Base-by-base conservation (phyloP, 2,888 invertebrate species). In the Melanostoma scalare region DNA sequence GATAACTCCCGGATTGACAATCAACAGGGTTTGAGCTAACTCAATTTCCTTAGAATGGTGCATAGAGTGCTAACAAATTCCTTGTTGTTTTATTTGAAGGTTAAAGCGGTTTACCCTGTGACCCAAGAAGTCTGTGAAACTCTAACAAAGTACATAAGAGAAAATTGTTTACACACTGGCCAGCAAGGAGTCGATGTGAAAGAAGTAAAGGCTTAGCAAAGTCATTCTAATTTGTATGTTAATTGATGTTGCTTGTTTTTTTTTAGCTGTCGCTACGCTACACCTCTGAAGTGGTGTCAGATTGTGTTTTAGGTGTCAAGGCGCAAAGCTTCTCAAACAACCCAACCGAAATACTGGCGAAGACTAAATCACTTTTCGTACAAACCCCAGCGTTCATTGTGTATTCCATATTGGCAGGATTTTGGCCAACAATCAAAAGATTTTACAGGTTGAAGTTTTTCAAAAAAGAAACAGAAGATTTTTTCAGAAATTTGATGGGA, bases 91-190 rank as follows among this genome's bases (percentile, higher is more conserved):
- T 48, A 6, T 31, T 80, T 77, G 5, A 33, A 87, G 87, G 85
- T 86, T 0, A 92, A 92, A 82, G 88, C 89, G 6, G 90, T 92
- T 89, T 91, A 91, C 65, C 88, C 90, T 0, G 87, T 92, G 8
- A 88, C 92, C 40, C 84, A 88, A 40, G 89, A 90, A 6, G 91
- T 91, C 33, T 87, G 89, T 2, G 85, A 89, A 2, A 87, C 89
- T 36, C 88, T 92, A 73, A 88, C 90, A 2, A 84, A 88, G 1
- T 90, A 90, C 68, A 61, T 93, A 6, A 88, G 90, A 0, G 85
- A 86, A 8, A 30, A 1, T 8, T 6, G 38, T 2, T 56, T n/a
- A 4, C 20, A 20, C 20, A 6, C 30, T 48, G 40, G 31, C 5
- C 79, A 2, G 0, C 3, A 44, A 33, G 48, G 8, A 10, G 48